A percentile compares a stretch with the other conserved stretches of the same genome.
Evolutionary conservation across 2,113 vertebrate genomes (phyloP).

Genomic region (Gadus macrocephalus): DNA sequence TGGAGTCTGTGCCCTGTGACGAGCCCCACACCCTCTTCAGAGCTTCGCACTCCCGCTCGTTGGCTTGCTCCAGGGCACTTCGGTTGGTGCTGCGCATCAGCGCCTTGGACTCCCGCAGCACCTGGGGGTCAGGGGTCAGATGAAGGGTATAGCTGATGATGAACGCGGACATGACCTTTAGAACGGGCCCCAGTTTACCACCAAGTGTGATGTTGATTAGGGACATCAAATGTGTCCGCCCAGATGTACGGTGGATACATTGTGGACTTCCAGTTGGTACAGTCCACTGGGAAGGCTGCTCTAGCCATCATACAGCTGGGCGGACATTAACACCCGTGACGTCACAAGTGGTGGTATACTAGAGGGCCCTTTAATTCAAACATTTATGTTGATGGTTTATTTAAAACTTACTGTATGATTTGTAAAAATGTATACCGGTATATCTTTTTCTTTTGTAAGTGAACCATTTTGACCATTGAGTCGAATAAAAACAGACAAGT

Average conservation of each 20-base stretch:
- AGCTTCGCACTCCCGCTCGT: slow-evolving; percentile 92
- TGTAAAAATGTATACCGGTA: slow-evolving; percentile 19
- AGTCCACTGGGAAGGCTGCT: too few species aligned
- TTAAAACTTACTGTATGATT: too few species aligned
- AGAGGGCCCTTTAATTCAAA: too few species aligned
- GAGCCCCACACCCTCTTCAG: slow-evolving; percentile 96
- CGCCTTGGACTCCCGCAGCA: slow-evolving; percentile 94
- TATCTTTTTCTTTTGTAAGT: too few species aligned
- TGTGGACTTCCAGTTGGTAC: too few species aligned
- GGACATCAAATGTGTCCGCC: too few species aligned
- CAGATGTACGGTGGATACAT: too few species aligned
- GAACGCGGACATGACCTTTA: background rate
- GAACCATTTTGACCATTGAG: background rate
- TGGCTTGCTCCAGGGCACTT: slow-evolving; percentile 86
- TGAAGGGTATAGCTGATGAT: slow-evolving; percentile 1
- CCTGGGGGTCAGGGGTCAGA: slow-evolving; percentile 66
- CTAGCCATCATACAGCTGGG: slow-evolving; percentile 17
- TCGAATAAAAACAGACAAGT: slow-evolving; percentile 24
- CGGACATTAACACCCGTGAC: slow-evolving; percentile 3
- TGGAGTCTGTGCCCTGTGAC: slow-evolving; percentile 92
- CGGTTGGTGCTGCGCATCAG: slow-evolving; percentile 87
- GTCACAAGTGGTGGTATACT: background rate
- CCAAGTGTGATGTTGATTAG: too few species aligned
- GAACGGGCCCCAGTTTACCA: background rate
- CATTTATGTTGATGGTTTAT: too few species aligned